These are phyloP conservation scores for Drosophila ezoana DNA, from an alignment of 2,888 invertebrate genomes.

Conservation along the genomic window DNA sequence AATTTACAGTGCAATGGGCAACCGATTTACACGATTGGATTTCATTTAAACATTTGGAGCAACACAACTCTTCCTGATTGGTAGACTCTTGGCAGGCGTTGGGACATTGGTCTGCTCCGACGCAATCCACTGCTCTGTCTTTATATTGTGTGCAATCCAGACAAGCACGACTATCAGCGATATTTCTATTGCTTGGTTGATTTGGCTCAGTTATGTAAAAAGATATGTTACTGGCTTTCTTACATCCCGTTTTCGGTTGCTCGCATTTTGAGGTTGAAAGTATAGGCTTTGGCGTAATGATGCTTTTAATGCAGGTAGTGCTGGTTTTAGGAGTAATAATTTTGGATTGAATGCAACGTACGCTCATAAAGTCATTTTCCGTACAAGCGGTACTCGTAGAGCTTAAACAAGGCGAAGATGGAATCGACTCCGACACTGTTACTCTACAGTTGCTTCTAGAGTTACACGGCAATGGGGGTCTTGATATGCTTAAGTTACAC, in stretches of 20 bases:
- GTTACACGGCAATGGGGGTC: neutral
- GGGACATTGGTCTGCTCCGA: too few species aligned
- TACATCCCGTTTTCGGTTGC: neutral
- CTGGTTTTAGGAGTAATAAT: neutral
- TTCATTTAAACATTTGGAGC: neutral
- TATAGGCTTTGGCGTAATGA: conserved; percentile 9
- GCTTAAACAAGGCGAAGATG: neutral
- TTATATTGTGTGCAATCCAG: neutral
- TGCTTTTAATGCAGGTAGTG: neutral
- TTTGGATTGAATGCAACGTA: neutral
- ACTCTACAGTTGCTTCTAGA: conserved; percentile 1
- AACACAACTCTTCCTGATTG: too few species aligned
- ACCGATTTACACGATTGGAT: too few species aligned
- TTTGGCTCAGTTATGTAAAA: neutral
- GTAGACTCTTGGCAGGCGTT: too few species aligned
- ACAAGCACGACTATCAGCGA: neutral
- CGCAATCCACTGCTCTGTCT: too few species aligned
- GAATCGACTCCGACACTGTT: neutral
- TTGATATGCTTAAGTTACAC: neutral
- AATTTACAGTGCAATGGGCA: neutral
- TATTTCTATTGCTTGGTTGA: too few species aligned
- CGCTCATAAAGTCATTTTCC: conserved; percentile 18
- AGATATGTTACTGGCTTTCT: neutral
- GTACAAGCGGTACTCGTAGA: neutral
- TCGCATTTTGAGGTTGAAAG: neutral